Evolutionary conservation across 2,113 vertebrate genomes (phyloP).

Genomic region (Baryphthengus martii): DNA sequence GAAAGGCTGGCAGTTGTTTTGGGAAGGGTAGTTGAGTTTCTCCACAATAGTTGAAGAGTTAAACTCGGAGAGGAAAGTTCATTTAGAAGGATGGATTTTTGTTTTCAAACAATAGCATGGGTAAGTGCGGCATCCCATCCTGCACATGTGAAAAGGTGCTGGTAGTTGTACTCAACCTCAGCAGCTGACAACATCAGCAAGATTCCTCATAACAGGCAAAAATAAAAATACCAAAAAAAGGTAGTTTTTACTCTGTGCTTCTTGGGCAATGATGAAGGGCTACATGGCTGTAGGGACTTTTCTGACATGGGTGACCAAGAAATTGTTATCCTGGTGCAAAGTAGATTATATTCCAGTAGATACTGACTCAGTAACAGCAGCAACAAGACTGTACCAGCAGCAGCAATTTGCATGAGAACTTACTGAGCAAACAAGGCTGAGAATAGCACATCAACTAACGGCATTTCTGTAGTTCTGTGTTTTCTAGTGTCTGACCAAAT

Average conservation of each 20-base stretch:
- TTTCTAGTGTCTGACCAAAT: background rate
- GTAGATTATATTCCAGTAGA: background rate
- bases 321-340: background rate
- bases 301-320: background rate
- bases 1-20: background rate
- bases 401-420: background rate
- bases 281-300: background rate
- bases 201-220: background rate
- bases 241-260: fast-evolving
- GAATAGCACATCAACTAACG: background rate
- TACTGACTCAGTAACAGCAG: background rate
- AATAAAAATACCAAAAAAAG: background rate
- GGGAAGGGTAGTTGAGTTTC: background rate
- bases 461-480: background rate
- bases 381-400: background rate
- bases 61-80: background rate
- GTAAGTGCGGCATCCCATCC: background rate
- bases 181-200: background rate
- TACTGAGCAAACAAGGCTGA: background rate
- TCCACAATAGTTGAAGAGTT: background rate
- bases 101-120: background rate
- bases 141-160: background rate
- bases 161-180: background rate
- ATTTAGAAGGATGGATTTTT: background rate
- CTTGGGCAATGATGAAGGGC: background rate